These are phyloP conservation scores for Zaprionus bogoriensis DNA, from an alignment of 2,888 invertebrate species.

Conservation along the genomic window DNA sequence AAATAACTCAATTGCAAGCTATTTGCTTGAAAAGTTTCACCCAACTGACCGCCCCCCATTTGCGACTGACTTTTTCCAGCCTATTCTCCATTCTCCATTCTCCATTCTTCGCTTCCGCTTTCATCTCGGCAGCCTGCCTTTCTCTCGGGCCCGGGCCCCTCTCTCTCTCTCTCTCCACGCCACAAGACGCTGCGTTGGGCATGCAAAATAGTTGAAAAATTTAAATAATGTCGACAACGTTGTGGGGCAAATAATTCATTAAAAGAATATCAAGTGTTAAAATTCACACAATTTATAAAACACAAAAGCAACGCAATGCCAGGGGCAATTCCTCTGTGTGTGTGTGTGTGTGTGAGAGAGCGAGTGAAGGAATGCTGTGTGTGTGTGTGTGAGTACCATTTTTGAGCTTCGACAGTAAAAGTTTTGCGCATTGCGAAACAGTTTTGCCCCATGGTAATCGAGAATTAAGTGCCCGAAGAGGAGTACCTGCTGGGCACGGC, in stretches of 20 bases:
- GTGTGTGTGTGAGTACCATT: slow-evolving; percentile 28
- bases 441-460: slow-evolving; percentile 44
- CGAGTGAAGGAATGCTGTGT: slow-evolving; percentile 6
- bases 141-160: no score
- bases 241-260: slow-evolving; percentile 68
- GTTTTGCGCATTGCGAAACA: slow-evolving; percentile 44
- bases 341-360: background rate
- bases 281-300: slow-evolving; percentile 75
- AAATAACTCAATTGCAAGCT: slow-evolving; percentile 76
- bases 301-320: slow-evolving; percentile 62
- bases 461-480: slow-evolving; percentile 45
- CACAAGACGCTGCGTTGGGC: slow-evolving; percentile 36
- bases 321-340: slow-evolving; percentile 33
- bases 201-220: slow-evolving; percentile 73
- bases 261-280: slow-evolving; percentile 77
- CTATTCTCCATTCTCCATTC: slow-evolving; percentile 12
- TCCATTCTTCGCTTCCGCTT: background rate
- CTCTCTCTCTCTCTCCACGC: background rate
- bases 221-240: slow-evolving; percentile 64
- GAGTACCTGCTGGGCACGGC: background rate
- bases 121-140: background rate
- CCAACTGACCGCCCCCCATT: slow-evolving; percentile 39
- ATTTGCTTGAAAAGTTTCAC: slow-evolving; percentile 70
- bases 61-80: slow-evolving; percentile 52
- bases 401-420: slow-evolving; percentile 42